These are phyloP conservation scores for Listronotus oregonensis DNA, from an alignment of 1,140 invertebrate species.

Conservation along the genomic window DNA sequence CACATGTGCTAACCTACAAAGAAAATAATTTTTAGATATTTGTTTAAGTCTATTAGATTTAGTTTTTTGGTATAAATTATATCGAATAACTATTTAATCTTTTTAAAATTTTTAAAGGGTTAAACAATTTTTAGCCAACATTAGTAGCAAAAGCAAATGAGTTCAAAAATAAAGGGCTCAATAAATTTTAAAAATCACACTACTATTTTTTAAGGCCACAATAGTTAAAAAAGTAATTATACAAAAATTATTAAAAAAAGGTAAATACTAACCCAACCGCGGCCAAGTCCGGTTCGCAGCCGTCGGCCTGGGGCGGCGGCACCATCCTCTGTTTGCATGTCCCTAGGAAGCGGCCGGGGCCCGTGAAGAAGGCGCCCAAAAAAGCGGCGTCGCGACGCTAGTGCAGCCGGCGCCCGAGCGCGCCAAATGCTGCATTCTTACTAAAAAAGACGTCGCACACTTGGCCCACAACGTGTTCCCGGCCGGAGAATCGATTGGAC, in stretches of 20 bases:
- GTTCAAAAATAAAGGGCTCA: too few species aligned
- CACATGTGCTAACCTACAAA: too few species aligned
- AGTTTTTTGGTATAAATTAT: too few species aligned
- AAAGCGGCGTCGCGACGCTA: slow-evolving; percentile 34
- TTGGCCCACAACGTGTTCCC: slow-evolving; percentile 30
- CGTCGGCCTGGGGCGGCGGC: slow-evolving; percentile 36
- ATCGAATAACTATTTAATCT: too few species aligned
- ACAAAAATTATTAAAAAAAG: slow-evolving; percentile 3
- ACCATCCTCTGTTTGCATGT: slow-evolving; percentile 33
- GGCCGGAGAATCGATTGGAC: slow-evolving; percentile 18
- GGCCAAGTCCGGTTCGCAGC: slow-evolving; percentile 35
- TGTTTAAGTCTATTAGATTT: too few species aligned
- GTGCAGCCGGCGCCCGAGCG: slow-evolving; percentile 25
- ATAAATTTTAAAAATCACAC: too few species aligned
- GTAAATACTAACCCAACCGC: slow-evolving; percentile 32
- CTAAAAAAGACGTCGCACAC: slow-evolving; percentile 4
- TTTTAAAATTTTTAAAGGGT: too few species aligned
- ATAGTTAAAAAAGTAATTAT: too few species aligned
- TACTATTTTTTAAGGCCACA: too few species aligned
- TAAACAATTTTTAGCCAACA: too few species aligned
- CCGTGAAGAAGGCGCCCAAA: slow-evolving; percentile 33
- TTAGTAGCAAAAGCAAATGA: too few species aligned
- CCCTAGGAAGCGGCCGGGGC: slow-evolving; percentile 27
- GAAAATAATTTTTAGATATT: too few species aligned
- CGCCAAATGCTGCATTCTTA: slow-evolving; percentile 30